Base-by-base conservation (phyloP, 2,113 vertebrate genomes). In the Hydrolagus affinis region DNA sequence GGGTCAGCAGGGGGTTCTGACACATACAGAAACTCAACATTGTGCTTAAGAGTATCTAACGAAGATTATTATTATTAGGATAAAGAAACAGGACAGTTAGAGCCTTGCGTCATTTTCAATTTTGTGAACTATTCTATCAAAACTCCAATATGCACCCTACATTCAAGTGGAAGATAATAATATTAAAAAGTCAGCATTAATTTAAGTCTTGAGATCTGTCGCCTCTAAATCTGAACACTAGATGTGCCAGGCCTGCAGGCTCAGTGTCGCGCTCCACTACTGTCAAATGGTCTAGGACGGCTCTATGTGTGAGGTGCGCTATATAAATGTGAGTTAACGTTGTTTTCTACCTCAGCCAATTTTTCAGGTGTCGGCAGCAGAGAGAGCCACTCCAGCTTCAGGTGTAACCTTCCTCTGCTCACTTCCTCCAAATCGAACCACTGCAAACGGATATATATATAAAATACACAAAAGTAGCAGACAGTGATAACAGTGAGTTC, bases 381-480 rank as follows among this genome's bases (percentile, higher is more conserved):
- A 71, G 95, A 94, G 60, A 99, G 93, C 94, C 96, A 99, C 89
- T 99, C 96, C 75, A 98, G 91, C 86, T 92, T 97, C 87, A 99
- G 89, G 89, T 98, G 98, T 10, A 99, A 89, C 90, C 96, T 98
- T 86, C 98, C 98, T 68, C 90, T 90, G 11, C 92, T 77, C 32
- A 96, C 95, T 3, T 97, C 95, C 3, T 98, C 96, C 91, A 99
- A 86, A 17, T 87, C 62, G 85, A 98, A 98, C 98, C 97, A 99
- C 98, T 99, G 88, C 1, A 78, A 87, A 71, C 28, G 86, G 72
- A 89, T 60, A 44, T 44, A 3, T 44, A 44, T 44, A 44, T 44
- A 44, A 3, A 44, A 44, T 44, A 44, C 6, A 44, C 2, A n/a
- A 86, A 83, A 19, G 60, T 32, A 56, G 59, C 74, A 6, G 23